Evolutionary conservation across 2,797 vertebrate genomes (phyloP).

Genomic region (Microchirus variegatus): DNA sequence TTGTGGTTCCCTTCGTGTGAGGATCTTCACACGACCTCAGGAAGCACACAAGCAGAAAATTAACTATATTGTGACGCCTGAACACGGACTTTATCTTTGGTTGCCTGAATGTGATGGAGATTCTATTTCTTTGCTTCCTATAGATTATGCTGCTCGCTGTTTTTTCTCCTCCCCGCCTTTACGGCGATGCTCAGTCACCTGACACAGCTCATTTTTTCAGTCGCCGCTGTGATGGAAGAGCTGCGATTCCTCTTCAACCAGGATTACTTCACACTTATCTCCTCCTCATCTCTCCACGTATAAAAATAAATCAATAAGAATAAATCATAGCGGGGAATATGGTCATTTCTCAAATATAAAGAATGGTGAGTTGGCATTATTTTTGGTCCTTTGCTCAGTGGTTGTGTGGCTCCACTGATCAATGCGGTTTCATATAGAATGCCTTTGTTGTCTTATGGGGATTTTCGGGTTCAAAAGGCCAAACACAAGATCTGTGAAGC

Average conservation of each 20-base stretch:
- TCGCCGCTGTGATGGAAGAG: slow-evolving; percentile 55
- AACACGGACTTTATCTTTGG: slow-evolving; percentile 27
- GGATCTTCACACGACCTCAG: slow-evolving; percentile 10
- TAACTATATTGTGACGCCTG: slow-evolving; percentile 19
- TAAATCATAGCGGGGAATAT: not conserved
- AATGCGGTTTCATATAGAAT: too few relatives aligned
- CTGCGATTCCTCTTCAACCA: slow-evolving; percentile 41
- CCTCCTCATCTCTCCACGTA: slow-evolving; percentile 12
- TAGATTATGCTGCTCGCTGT: not conserved
- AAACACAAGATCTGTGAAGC: too few relatives aligned
- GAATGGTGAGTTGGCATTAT: not conserved
- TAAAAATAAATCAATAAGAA: slow-evolving; percentile 1
- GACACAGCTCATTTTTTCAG: not conserved
- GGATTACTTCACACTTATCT: slow-evolving; percentile 39
- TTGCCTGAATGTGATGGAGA: slow-evolving; percentile 40
- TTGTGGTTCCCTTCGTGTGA: slow-evolving; percentile 5
- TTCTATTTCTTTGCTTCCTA: slow-evolving; percentile 39
- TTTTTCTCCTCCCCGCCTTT: too few relatives aligned
- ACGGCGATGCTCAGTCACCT: too few relatives aligned
- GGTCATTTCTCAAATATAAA: not conserved
- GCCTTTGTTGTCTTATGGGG: too few relatives aligned
- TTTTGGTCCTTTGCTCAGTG: not conserved
- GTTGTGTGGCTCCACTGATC: too few relatives aligned
- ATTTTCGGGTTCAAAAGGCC: too few relatives aligned
- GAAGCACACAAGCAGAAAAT: slow-evolving; percentile 31